A percentile compares a stretch with the other conserved stretches of the same genome.
Conservation (phyloP, 2,888 invertebrate species). For the Dryobota labecula region DNA sequence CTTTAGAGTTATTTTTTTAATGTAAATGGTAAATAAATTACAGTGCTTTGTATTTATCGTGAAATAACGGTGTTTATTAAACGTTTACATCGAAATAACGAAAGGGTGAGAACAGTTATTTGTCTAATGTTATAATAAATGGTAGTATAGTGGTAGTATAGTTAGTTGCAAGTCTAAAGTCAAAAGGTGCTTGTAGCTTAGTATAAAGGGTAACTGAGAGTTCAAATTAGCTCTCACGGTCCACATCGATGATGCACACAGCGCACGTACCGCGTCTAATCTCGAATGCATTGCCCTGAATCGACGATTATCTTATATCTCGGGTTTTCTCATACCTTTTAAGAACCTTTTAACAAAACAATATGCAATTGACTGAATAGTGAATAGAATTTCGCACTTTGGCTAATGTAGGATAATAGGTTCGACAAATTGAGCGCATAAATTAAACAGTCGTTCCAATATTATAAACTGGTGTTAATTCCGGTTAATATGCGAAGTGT, state of each 20-base stretch:
- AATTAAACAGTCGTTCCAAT: slow-evolving; percentile 54
- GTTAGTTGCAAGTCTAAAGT: slow-evolving; percentile 11
- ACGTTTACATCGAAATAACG: too few species aligned
- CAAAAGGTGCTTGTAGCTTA: slow-evolving; percentile 17
- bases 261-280: slow-evolving; percentile 49
- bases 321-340: slow-evolving; percentile 18
- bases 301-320: slow-evolving; percentile 48
- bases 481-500: slow-evolving; percentile 70
- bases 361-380: slow-evolving; percentile 19
- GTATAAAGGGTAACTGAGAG: slow-evolving; percentile 27
- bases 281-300: slow-evolving; percentile 46
- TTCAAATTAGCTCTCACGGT: slow-evolving; percentile 46
- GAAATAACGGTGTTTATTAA: too few species aligned
- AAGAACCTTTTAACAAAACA: too few species aligned
- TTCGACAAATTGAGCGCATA: slow-evolving; percentile 54
- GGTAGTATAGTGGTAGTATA: too few species aligned
- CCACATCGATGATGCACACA: slow-evolving; percentile 39
- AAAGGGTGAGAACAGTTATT: too few species aligned
- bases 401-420: slow-evolving; percentile 29
- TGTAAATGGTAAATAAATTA: too few species aligned
- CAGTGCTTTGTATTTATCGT: too few species aligned
- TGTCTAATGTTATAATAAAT: too few species aligned
- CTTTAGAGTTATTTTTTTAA: too few species aligned
- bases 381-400: slow-evolving; percentile 21
- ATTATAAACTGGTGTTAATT: slow-evolving; percentile 67